These are phyloP conservation scores for Sebastes oblongus DNA, from an alignment of 2,797 vertebrate species.

Conservation along the genomic window DNA sequence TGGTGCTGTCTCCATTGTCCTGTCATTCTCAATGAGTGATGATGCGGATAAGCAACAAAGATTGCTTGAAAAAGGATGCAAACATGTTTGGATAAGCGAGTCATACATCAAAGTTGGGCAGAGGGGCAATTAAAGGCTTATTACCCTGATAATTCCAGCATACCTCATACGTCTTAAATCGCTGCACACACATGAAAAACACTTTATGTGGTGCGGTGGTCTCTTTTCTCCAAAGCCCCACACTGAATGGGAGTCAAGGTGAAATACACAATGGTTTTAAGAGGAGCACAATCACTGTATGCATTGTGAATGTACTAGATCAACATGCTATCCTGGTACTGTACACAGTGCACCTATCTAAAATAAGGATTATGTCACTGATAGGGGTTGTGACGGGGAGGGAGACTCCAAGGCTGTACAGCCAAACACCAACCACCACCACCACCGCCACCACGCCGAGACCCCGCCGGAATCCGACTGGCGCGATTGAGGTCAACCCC, in stretches of 20 bases:
- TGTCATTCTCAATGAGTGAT: slow-evolving; percentile 76
- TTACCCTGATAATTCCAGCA: slow-evolving; percentile 47
- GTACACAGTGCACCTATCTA: slow-evolving; percentile 45
- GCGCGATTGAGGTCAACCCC: slow-evolving; percentile 69
- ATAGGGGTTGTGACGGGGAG: slow-evolving; percentile 24
- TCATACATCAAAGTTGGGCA: slow-evolving; percentile 65
- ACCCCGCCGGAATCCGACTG: slow-evolving; percentile 55
- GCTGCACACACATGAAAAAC: slow-evolving; percentile 6
- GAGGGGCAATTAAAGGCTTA: slow-evolving; percentile 58
- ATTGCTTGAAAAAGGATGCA: slow-evolving; percentile 67
- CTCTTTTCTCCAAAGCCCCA: not conserved
- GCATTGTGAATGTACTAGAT: slow-evolving; percentile 8
- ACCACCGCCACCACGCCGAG: slow-evolving; percentile 16
- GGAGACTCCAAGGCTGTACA: slow-evolving; percentile 36
- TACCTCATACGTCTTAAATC: slow-evolving; percentile 10
- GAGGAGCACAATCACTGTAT: slow-evolving; percentile 16
- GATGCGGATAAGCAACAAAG: slow-evolving; percentile 71
- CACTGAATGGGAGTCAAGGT: not conserved
- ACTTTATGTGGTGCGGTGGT: not conserved
- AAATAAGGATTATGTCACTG: slow-evolving; percentile 64
- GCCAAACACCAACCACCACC: slow-evolving; percentile 28
- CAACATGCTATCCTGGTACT: slow-evolving; percentile 39
- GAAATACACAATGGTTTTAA: not conserved
- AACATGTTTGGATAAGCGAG: slow-evolving; percentile 72
- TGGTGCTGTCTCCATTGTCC: slow-evolving; percentile 70